These are phyloP conservation scores for Leptodactylus fallax DNA, from an alignment of 2,797 vertebrate genomes.

Conservation along the genomic window DNA sequence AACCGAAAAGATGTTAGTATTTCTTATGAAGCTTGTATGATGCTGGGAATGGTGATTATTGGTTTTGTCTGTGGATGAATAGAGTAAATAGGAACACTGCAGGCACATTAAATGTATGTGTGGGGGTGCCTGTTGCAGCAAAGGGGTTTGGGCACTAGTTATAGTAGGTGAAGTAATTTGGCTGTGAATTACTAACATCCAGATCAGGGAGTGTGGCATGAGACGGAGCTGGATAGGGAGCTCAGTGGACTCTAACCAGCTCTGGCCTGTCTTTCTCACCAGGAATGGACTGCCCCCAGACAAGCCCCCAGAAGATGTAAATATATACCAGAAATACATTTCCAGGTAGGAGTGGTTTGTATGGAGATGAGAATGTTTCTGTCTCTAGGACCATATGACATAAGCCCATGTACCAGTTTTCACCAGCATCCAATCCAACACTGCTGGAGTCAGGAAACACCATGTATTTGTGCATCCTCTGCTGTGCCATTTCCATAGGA, in stretches of 20 bases:
- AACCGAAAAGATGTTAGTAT: not conserved
- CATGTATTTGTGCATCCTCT: conserved; percentile 26
- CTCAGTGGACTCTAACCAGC: conserved; percentile 70
- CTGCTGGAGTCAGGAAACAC: not conserved
- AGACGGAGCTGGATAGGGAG: conserved; percentile 57
- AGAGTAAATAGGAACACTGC: not conserved
- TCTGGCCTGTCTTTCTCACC: conserved; percentile 78
- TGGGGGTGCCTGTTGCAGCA: not conserved
- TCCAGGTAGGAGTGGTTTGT: conserved; percentile 89
- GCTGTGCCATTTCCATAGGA: conserved; percentile 21
- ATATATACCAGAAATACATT: conserved; percentile 99
- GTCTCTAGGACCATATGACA: not conserved
- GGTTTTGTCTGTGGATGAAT: not conserved
- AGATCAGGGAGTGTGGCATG: conserved; percentile 28
- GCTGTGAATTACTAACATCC: conserved; percentile 41
- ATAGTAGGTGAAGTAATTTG: not conserved
- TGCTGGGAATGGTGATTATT: not conserved
- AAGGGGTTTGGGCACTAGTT: not conserved
- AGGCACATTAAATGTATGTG: not conserved
- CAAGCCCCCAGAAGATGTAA: conserved; percentile 97
- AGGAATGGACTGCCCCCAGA: conserved; percentile 98
- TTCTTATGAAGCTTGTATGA: conserved; percentile 8
- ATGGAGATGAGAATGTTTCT: conserved; percentile 43
- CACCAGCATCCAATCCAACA: conserved; percentile 62
- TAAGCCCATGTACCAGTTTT: conserved; percentile 61